Evolutionary conservation across 1,140 invertebrate genomes (phyloP).

Genomic region (Drosophila chauvacae): DNA sequence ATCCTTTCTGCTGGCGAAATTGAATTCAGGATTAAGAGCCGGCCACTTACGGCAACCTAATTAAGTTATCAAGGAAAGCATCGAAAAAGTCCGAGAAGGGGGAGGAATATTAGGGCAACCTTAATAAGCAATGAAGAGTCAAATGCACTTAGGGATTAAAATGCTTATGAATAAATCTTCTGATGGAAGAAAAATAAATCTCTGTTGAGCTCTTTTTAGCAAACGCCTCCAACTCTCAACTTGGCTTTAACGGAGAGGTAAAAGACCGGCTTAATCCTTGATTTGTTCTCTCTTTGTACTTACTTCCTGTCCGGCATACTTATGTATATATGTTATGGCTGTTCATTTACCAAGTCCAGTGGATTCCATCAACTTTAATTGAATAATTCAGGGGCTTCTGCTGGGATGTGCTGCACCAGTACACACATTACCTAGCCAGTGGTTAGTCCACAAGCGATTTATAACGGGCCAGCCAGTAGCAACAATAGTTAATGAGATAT

Average conservation of each 20-base stretch:
- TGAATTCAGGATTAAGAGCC: constrained; percentile 26
- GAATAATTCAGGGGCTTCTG: constrained; percentile 33
- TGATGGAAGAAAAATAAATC: neutral
- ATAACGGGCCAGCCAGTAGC: constrained; percentile 41
- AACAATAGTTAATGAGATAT: constrained; percentile 74
- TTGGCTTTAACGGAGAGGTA: neutral
- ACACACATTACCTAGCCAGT: constrained; percentile 27
- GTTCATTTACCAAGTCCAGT: constrained; percentile 30
- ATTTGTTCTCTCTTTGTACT: neutral
- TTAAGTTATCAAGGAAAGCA: constrained; percentile 11
- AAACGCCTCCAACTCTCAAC: neutral
- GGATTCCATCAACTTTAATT: constrained; percentile 52
- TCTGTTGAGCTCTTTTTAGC: neutral
- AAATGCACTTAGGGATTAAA: constrained; percentile 10
- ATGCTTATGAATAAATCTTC: constrained; percentile 3
- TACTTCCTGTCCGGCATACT: constrained; percentile 3
- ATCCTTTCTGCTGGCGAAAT: constrained; percentile 30
- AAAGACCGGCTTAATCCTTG: neutral
- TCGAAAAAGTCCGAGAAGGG: neutral
- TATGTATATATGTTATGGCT: neutral
- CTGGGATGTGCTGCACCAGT: constrained; percentile 24
- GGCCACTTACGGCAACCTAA: constrained; percentile 17
- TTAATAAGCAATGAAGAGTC: neutral
- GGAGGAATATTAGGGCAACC: neutral
- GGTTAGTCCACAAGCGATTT: constrained; percentile 64